Conservation (phyloP, 2,888 invertebrate species). For the Amiota communis region DNA sequence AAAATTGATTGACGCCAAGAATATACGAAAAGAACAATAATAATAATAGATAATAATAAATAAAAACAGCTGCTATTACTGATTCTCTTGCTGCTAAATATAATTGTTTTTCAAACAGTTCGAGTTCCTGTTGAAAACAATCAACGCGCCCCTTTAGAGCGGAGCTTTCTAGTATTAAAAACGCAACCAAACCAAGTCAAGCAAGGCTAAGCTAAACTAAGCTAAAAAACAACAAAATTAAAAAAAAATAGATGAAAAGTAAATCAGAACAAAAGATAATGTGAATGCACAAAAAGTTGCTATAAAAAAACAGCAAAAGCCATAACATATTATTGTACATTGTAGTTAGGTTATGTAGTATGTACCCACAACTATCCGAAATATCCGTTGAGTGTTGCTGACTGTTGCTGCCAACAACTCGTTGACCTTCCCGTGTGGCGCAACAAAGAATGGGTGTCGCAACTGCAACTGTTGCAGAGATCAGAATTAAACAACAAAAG, state of each 20-base stretch:
- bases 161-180: slow-evolving; percentile 35
- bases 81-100: not conserved
- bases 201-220: not conserved
- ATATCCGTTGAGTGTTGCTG: not conserved
- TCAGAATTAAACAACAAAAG: no score
- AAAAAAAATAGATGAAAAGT: slow-evolving; percentile 31
- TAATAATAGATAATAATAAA: not conserved
- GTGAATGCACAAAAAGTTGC: slow-evolving; percentile 28
- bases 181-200: not conserved
- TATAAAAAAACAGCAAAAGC: slow-evolving; percentile 41
- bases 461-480: slow-evolving; percentile 3
- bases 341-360: slow-evolving; percentile 34
- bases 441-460: slow-evolving; percentile 14
- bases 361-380: slow-evolving; percentile 24
- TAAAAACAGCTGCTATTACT: not conserved
- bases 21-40: not conserved
- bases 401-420: slow-evolving; percentile 36
- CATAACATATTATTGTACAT: not conserved
- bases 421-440: slow-evolving; percentile 57
- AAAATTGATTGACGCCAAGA: not conserved
- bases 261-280: slow-evolving; percentile 46
- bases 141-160: slow-evolving; percentile 37
- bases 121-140: slow-evolving; percentile 36
- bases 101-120: slow-evolving; percentile 7
- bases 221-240: not conserved